Percentiles rank a stretch among this genome's conserved stretches.
Evolutionary conservation across 2,888 invertebrate species (phyloP).

Genomic region (Pyralis farinalis): DNA sequence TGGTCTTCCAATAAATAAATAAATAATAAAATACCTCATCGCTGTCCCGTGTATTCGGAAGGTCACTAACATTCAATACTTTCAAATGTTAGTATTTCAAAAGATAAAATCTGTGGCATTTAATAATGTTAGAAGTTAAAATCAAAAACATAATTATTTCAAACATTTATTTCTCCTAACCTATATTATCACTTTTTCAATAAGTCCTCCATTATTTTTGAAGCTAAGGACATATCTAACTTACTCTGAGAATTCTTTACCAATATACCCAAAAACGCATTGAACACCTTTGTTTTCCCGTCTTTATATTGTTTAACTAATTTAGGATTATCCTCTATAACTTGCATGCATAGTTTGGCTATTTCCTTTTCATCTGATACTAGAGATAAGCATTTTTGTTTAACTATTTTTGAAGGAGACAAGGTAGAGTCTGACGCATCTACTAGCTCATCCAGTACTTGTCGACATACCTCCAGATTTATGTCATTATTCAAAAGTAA

Average conservation of each 20-base stretch:
- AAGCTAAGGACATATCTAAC: slow-evolving; percentile 85
- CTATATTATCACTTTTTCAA: slow-evolving; percentile 65
- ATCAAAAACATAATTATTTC: slow-evolving; percentile 6
- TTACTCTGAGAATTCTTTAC: slow-evolving; percentile 80
- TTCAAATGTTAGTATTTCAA: no score
- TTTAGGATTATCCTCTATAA: slow-evolving; percentile 84
- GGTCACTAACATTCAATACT: no score
- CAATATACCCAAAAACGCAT: slow-evolving; percentile 83
- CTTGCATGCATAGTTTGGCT: slow-evolving; percentile 78
- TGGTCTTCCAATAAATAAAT: no score
- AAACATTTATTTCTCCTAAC: slow-evolving; percentile 11
- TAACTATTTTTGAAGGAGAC: slow-evolving; percentile 72
- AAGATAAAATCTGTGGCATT: no score
- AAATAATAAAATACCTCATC: no score
- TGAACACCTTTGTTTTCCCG: slow-evolving; percentile 86
- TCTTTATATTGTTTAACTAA: slow-evolving; percentile 83
- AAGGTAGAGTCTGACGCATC: slow-evolving; percentile 34
- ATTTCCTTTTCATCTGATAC: slow-evolving; percentile 83
- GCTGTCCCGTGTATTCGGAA: no score
- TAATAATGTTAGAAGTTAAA: no score
- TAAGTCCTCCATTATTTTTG: slow-evolving; percentile 82
- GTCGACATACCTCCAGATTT: slow-evolving; percentile 80
- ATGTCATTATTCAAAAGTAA: slow-evolving; percentile 82
- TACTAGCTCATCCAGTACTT: slow-evolving; percentile 54
- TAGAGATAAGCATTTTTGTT: slow-evolving; percentile 83